Conservation (phyloP, 2,797 vertebrate genomes). For the Artibeus lituratus region DNA sequence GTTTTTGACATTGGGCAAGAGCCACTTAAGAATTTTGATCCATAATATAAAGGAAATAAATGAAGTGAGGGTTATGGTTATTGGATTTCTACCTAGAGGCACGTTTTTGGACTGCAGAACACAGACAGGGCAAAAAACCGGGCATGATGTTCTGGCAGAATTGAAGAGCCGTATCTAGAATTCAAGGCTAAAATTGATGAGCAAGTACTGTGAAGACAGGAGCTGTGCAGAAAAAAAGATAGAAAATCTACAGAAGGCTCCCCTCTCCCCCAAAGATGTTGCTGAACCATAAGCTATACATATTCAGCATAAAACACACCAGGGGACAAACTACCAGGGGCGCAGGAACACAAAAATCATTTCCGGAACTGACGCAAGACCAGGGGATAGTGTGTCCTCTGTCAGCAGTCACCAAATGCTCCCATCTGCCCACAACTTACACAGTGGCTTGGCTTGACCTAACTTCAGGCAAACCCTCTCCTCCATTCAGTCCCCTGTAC, state of each 20-base stretch:
- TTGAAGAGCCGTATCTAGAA: not conserved
- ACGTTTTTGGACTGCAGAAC: not conserved
- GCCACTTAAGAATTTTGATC: not conserved
- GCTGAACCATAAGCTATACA: not conserved
- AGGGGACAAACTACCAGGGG: not conserved
- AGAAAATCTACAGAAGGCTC: not conserved
- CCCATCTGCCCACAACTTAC: not conserved
- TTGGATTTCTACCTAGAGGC: not conserved
- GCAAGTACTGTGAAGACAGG: not conserved
- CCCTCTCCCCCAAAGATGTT: not conserved
- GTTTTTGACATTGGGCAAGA: not conserved
- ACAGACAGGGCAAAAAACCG: not conserved
- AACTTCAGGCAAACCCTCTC: not conserved
- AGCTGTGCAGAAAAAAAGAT: not conserved
- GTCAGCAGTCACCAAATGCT: not conserved
- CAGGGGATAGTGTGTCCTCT: rapidly evolving
- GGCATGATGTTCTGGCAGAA: rapidly evolving
- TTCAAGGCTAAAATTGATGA: not conserved
- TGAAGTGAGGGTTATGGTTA: not conserved
- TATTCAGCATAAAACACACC: not conserved
- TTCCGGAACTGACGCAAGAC: not conserved
- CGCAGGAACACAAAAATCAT: not conserved
- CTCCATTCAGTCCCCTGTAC: not conserved
- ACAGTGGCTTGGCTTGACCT: not conserved
- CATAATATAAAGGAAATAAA: not conserved